Conservation (phyloP, 2,888 invertebrate genomes). For the Syrista parreyssii region DNA sequence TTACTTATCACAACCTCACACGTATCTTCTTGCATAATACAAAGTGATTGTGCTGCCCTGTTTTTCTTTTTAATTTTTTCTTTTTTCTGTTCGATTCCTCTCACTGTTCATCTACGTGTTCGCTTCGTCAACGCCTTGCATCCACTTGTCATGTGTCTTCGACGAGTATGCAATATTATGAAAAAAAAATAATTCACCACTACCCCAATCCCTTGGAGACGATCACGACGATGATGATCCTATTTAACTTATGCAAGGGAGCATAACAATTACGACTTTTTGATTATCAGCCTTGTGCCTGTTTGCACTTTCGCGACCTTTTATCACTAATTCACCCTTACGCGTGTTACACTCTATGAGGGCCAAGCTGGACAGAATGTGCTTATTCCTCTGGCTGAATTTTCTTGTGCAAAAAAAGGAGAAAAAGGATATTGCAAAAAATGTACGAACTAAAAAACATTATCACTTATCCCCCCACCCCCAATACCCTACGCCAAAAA, state of each 20-base stretch:
- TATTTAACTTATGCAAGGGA: background rate
- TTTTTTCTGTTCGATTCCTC: background rate
- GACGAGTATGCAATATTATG: background rate
- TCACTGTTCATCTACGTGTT: background rate
- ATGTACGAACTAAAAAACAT: background rate
- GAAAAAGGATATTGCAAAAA: background rate
- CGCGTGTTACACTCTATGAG: background rate
- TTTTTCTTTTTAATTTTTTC: background rate
- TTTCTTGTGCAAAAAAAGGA: background rate
- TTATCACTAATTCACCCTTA: background rate
- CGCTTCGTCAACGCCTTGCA: background rate
- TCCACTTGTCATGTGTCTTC: background rate
- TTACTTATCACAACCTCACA: background rate
- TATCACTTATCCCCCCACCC: background rate
- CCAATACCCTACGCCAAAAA: background rate
- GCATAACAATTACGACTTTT: background rate
- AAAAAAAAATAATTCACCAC: background rate
- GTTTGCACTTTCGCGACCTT: background rate
- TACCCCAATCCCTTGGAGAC: background rate
- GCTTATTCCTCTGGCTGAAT: background rate
- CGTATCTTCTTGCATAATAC: background rate
- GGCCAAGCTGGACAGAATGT: background rate
- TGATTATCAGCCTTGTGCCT: background rate
- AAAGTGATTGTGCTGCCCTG: background rate
- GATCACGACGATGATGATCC: background rate